Evolutionary conservation across 2,888 invertebrate genomes (phyloP).

Genomic region (Saturnia japonica): DNA sequence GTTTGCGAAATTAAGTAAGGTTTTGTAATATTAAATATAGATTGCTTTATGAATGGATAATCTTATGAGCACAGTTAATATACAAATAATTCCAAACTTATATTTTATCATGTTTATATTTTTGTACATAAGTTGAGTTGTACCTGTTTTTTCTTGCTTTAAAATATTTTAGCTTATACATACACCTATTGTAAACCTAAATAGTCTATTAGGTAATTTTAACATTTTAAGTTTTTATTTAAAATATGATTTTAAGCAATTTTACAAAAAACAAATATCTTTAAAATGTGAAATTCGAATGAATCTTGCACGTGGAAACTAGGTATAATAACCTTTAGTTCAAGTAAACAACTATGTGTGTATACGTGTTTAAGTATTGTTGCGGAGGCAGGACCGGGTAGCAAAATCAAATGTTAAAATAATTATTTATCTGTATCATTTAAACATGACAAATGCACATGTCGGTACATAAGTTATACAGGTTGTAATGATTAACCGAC

Average conservation of each 20-base stretch:
- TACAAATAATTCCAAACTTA: background rate
- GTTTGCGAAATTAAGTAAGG: background rate
- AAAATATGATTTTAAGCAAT: background rate
- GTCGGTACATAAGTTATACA: slow-evolving; percentile 37
- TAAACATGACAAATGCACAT: slow-evolving; percentile 48
- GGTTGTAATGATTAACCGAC: slow-evolving; percentile 43
- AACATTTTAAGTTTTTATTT: background rate
- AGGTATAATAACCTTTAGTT: slow-evolving; percentile 27
- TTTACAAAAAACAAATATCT: no score
- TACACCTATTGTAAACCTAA: background rate
- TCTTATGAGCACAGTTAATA: background rate
- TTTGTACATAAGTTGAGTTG: background rate
- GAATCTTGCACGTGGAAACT: slow-evolving; percentile 3
- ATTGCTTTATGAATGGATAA: background rate
- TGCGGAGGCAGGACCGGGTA: slow-evolving; percentile 47
- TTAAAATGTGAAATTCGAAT: background rate
- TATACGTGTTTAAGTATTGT: slow-evolving; percentile 35
- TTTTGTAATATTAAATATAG: background rate
- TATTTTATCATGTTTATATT: background rate
- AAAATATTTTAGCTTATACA: background rate
- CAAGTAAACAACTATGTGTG: slow-evolving; percentile 34
- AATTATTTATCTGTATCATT: slow-evolving; percentile 39
- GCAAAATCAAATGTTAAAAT: slow-evolving; percentile 32
- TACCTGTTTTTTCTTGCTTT: slow-evolving; percentile 9
- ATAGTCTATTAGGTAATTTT: background rate